Base-by-base conservation (phyloP, 2,888 invertebrate genomes). In the Caenorhabditis macrosperma region DNA sequence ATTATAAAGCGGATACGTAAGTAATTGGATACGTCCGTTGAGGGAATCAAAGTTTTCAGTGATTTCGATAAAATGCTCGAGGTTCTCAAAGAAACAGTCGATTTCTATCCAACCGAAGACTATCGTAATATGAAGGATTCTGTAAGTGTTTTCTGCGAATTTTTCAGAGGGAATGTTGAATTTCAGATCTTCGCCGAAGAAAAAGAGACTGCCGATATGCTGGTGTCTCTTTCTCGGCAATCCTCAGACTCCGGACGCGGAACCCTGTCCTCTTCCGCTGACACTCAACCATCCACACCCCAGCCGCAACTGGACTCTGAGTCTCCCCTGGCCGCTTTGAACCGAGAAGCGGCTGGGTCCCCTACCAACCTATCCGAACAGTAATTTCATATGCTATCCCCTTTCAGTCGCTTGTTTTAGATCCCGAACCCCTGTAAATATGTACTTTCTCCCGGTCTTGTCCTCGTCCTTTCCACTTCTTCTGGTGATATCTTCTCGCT, bases 191-290 rank as follows among this genome's bases (percentile, higher is more conserved):
- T 74, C 20, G 60, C 33, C 4, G 75, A 69, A 48, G 79, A 79
- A 28, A 54, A 79, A 55, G 54, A 71, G 54, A 79, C 79, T 7
- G 57, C 59, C 2, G 79, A 79, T 15, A n/a, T 66, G 4, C 41
- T 79, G 2, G 52, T 48, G 7, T 60, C 60, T 2, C 48, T 79
- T 1, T 79, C 79, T 1, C 75, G 79, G 12, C 79, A 79, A 22
- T 79, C 79, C 3, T 79, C 79, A 0, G 79, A 79, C 50, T 79
- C 79, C 7, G 79, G 79, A 3, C 52, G 64, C 30, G 74, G 69
- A 54, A 79, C 78, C 20, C 57, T 78, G 10, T 57, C 72, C n/a
- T 35, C 69, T 24, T 41, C 52, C 22, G 44, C 63, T 15, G 72
- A 60, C 22, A 67, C 67, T 1, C 55, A 61, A 46, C 78, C 78